Percentiles rank a stretch among this genome's conserved stretches.
Conservation (phyloP, 2,113 vertebrate species). For the Menura novaehollandiae region DNA sequence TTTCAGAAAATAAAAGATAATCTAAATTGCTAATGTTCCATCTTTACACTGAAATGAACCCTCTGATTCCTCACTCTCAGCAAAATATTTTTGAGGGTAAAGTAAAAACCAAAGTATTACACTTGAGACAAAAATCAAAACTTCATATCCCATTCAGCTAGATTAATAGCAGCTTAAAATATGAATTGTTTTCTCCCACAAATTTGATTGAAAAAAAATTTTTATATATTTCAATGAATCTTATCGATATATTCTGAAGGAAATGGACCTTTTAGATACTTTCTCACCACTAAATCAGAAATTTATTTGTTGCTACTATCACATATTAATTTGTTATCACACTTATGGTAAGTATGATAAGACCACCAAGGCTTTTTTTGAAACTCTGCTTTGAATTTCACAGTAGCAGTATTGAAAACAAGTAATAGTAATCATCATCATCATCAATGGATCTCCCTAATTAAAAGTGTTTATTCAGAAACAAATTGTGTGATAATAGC, state of each 20-base stretch:
- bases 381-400: neutral
- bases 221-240: neutral
- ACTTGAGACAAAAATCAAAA: neutral
- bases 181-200: neutral
- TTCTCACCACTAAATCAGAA: neutral
- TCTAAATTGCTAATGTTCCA: neutral
- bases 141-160: neutral
- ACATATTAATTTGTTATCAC: neutral
- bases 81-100: neutral
- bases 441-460: neutral
- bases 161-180: neutral
- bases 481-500: neutral
- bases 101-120: neutral
- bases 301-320: neutral
- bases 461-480: neutral
- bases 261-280: neutral
- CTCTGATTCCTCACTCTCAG: neutral
- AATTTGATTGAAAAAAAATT: neutral
- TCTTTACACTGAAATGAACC: neutral
- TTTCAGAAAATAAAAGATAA: neutral
- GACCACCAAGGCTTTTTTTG: neutral
- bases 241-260: neutral
- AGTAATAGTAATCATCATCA: neutral
- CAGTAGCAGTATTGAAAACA: neutral
- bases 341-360: rapidly evolving